A percentile compares a stretch with the other conserved stretches of the same genome.
phyloP scores from a whole-genome alignment of 1,140 invertebrate genomes.

The Drosophila paulistorum region DNA sequence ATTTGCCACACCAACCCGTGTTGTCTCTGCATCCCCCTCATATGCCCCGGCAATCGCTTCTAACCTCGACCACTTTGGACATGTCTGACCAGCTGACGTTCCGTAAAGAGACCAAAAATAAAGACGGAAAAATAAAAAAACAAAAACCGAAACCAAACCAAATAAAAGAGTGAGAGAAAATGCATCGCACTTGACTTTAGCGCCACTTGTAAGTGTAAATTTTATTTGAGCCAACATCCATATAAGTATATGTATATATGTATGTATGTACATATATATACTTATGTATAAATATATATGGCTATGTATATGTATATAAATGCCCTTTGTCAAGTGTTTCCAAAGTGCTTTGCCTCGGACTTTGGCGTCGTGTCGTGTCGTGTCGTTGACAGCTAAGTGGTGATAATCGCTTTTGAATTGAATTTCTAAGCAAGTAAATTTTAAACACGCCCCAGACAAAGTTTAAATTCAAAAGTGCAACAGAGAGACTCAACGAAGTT shows the following conservation, averaged over 20 bases:
- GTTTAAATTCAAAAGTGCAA: conserved; percentile 76
- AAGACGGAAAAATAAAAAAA: neutral
- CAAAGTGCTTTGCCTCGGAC: conserved; percentile 60
- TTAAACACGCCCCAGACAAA: conserved; percentile 59
- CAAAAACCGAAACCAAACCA: neutral
- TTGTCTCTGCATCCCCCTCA: neutral
- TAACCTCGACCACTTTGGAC: conserved; percentile 50
- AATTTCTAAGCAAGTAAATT: conserved; percentile 68
- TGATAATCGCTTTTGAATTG: conserved; percentile 80
- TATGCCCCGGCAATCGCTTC: conserved; percentile 1
- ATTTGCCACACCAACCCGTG: conserved; percentile 57
- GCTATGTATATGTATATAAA: conserved; percentile 28
- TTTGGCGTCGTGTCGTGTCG: conserved; percentile 71
- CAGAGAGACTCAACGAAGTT: conserved; percentile 34
- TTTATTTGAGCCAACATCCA: conserved; percentile 67
- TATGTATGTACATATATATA: conserved; percentile 31
- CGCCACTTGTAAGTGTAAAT: conserved; percentile 80
- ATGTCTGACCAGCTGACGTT: conserved; percentile 74
- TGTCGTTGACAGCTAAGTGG: conserved; percentile 78
- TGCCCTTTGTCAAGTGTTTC: conserved; percentile 59
- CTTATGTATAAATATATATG: conserved; percentile 14
- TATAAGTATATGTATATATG: conserved; percentile 35
- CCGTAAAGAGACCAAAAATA: conserved; percentile 10
- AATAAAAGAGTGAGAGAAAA: conserved; percentile 12
- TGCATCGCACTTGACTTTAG: conserved; percentile 74